phyloP scores from a whole-genome alignment of 2,113 vertebrate species.

The Serinus canaria region DNA sequence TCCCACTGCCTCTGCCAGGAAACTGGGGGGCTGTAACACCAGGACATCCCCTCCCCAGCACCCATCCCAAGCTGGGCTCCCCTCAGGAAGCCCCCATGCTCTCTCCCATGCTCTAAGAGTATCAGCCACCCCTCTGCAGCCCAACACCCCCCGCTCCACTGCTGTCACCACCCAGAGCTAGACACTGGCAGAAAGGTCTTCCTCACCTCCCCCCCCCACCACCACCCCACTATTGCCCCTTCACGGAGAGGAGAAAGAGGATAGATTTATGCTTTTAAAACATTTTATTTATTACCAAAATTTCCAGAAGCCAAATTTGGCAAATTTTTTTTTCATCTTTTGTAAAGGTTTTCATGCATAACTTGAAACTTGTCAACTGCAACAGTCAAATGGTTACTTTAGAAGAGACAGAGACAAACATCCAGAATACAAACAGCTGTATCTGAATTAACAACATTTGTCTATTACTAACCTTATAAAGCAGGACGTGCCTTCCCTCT shows the following conservation, averaged over 20 bases:
- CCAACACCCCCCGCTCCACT: neutral
- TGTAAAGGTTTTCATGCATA: constrained; percentile 43
- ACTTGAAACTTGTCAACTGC: constrained; percentile 55
- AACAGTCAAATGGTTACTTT: constrained; percentile 44
- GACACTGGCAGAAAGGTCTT: neutral
- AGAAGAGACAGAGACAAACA: constrained; percentile 68
- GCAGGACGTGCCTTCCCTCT: constrained; percentile 70
- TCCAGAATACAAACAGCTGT: constrained; percentile 57
- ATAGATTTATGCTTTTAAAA: constrained; percentile 56
- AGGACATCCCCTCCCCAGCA: rapidly evolving
- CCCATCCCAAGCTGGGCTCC: neutral
- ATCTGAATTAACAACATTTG: constrained; percentile 64
- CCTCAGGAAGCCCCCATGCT: rapidly evolving
- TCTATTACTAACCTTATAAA: constrained; percentile 73
- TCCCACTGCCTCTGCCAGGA: rapidly evolving
- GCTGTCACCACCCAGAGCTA: neutral
- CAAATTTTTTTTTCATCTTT: neutral
- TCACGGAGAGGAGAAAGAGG: neutral
- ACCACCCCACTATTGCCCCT: neutral
- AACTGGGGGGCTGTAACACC: neutral
- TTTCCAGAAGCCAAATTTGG: constrained; percentile 58
- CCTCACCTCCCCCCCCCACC: neutral
- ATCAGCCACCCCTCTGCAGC: neutral
- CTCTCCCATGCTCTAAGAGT: too few relatives aligned
- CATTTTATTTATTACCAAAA: constrained; percentile 67